phyloP scores from a whole-genome alignment of 2,113 vertebrate genomes.

The Pomatostomus ruficeps region DNA sequence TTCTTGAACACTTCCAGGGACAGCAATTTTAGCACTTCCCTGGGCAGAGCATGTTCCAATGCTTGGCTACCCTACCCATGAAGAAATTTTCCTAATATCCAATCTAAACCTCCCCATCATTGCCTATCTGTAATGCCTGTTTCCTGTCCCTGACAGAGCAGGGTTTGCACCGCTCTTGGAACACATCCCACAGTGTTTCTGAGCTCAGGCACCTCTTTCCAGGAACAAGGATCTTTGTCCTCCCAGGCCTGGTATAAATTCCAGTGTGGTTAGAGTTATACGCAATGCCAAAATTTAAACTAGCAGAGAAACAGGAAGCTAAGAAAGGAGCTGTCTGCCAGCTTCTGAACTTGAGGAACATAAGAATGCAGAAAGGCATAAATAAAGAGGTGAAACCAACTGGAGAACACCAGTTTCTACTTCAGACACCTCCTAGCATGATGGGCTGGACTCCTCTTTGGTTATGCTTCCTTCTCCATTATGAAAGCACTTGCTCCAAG shows the following conservation, averaged over 20 bases:
- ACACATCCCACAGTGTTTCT: neutral
- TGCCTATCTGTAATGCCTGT: neutral
- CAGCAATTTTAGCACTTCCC: neutral
- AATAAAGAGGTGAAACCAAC: neutral
- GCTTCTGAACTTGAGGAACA: neutral
- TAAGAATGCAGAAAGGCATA: neutral
- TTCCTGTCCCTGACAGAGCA: neutral
- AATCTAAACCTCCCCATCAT: neutral
- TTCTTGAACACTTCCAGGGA: neutral
- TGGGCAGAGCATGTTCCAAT: neutral
- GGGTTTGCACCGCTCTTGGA: neutral
- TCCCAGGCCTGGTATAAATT: neutral
- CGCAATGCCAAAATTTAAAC: fast-evolving
- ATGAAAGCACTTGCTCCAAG: neutral
- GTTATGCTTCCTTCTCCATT: neutral
- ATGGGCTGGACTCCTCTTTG: neutral
- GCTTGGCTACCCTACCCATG: fast-evolving
- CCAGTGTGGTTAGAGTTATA: neutral
- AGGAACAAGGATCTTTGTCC: neutral
- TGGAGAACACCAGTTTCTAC: neutral
- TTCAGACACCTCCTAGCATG: neutral
- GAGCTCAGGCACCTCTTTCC: neutral
- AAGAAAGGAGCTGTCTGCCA: neutral
- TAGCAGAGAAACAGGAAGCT: neutral
- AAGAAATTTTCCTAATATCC: neutral